phyloP scores from a whole-genome alignment of 2,888 invertebrate species.

The Drosophila conformis region DNA sequence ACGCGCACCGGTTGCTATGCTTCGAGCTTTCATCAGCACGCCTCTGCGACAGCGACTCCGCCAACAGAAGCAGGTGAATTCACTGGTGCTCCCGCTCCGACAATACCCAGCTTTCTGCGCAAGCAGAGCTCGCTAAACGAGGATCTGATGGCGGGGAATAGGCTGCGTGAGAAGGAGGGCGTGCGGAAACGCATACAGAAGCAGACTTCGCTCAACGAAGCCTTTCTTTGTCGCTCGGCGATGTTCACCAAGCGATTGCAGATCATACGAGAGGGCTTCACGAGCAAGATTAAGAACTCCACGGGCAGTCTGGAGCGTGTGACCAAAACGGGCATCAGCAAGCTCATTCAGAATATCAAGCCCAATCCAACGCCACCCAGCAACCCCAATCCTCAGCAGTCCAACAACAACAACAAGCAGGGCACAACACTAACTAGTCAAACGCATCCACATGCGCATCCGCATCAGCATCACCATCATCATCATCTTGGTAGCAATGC shows the following conservation, averaged over 20 bases:
- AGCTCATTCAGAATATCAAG: conserved; percentile 94
- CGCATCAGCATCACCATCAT: conserved; percentile 69
- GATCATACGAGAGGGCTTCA: conserved; percentile 88
- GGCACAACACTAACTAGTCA: conserved; percentile 48
- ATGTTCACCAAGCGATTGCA: conserved; percentile 84
- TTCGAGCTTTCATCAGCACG: conserved; percentile 33
- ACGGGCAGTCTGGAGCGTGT: conserved; percentile 94
- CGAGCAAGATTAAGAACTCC: conserved; percentile 92
- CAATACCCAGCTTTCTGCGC: conserved; percentile 81
- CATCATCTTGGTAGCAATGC: conserved; percentile 50
- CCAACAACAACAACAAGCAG: conserved; percentile 50
- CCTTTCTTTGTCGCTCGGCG: conserved; percentile 88
- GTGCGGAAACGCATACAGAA: conserved; percentile 94
- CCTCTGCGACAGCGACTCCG: conserved; percentile 20
- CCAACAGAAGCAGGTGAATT: background rate
- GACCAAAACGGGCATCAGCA: conserved; percentile 92
- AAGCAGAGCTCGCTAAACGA: conserved; percentile 95
- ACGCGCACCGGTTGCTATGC: conserved; percentile 59
- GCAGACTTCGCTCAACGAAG: conserved; percentile 95
- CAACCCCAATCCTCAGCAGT: conserved; percentile 20
- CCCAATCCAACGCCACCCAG: conserved; percentile 47
- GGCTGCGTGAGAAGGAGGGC: conserved; percentile 92
- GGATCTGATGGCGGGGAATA: conserved; percentile 94
- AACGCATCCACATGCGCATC: conserved; percentile 41
- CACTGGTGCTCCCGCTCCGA: conserved; percentile 24